These are phyloP conservation scores for Mamestra configurata DNA, from an alignment of 1,140 invertebrate species.

Conservation along the genomic window DNA sequence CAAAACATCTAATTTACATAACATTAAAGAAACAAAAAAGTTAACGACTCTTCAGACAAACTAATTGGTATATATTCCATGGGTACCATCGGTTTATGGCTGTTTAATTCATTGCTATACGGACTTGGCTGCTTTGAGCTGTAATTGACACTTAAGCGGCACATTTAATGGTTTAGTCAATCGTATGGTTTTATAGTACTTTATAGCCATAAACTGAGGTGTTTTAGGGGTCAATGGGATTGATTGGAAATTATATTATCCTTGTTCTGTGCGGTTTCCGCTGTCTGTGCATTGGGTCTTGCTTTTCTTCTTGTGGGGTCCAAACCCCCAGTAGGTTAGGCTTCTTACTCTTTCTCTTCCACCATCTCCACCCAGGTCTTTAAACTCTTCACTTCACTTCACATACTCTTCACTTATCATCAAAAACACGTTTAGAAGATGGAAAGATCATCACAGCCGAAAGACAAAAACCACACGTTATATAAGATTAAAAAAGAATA, in stretches of 20 bases:
- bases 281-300: too few relatives aligned
- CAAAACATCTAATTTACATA: conserved; percentile 46
- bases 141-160: conserved; percentile 33
- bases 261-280: neutral
- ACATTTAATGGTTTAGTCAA: conserved; percentile 13
- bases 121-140: neutral
- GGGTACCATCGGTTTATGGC: conserved; percentile 28
- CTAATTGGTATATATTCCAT: conserved; percentile 46
- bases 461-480: too few relatives aligned
- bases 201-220: conserved; percentile 4
- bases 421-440: too few relatives aligned
- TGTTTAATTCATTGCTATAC: conserved; percentile 41
- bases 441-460: too few relatives aligned
- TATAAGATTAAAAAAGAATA: too few relatives aligned
- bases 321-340: too few relatives aligned
- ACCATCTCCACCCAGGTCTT: too few relatives aligned
- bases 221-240: neutral
- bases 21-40: conserved; percentile 21
- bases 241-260: neutral
- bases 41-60: conserved; percentile 14
- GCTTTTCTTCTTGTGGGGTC: too few relatives aligned
- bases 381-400: too few relatives aligned
- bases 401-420: too few relatives aligned
- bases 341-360: too few relatives aligned
- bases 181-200: neutral